Conservation (phyloP, 2,797 vertebrate genomes). For the Anabacerthia variegaticeps region DNA sequence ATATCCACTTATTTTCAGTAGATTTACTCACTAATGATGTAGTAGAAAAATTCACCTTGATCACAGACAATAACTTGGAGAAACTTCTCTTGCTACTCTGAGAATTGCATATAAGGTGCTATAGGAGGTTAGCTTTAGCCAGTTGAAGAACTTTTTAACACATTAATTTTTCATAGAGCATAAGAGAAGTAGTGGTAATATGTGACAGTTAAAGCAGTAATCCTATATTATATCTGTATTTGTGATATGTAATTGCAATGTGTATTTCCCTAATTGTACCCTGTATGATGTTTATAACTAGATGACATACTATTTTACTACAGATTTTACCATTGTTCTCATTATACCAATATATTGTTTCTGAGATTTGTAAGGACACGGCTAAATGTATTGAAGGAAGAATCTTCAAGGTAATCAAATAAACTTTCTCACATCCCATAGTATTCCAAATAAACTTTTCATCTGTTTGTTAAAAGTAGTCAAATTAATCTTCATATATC, state of each 20-base stretch:
- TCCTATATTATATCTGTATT: neutral
- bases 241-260: neutral
- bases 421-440: neutral
- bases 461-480: neutral
- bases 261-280: neutral
- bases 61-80: neutral
- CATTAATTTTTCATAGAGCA: neutral
- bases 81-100: neutral
- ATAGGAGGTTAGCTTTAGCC: neutral
- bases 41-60: neutral
- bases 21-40: neutral
- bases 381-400: constrained; percentile 82
- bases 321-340: constrained; percentile 89
- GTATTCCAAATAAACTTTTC: neutral
- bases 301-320: neutral
- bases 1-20: neutral
- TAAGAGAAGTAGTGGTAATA: neutral
- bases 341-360: constrained; percentile 87
- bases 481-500: neutral
- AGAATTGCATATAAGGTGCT: neutral
- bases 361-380: constrained; percentile 84
- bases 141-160: neutral
- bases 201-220: neutral
- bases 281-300: neutral
- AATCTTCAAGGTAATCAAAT: constrained; percentile 88